Evolutionary conservation across 1,140 invertebrate genomes (phyloP).

Genomic region (Trypoxylus dichotomus): DNA sequence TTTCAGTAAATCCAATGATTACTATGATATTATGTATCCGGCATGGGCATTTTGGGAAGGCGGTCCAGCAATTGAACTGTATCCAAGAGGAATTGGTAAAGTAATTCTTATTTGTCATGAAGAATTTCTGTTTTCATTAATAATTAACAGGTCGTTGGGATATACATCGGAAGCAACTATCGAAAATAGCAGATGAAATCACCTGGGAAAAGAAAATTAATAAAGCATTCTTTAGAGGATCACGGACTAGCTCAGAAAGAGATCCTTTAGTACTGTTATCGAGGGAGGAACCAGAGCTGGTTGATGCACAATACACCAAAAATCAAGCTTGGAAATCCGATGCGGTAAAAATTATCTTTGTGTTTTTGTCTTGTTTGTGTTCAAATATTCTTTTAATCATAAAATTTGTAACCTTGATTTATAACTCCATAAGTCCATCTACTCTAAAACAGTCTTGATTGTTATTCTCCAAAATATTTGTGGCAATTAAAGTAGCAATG

Average conservation of each 20-base stretch:
- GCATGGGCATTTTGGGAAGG: slow-evolving; percentile 98
- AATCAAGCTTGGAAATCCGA: slow-evolving; percentile 98
- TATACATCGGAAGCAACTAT: slow-evolving; percentile 71
- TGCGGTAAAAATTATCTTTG: slow-evolving; percentile 57
- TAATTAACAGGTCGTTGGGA: slow-evolving; percentile 76
- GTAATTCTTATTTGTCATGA: background rate
- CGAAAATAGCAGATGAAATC: slow-evolving; percentile 63
- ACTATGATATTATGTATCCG: slow-evolving; percentile 94
- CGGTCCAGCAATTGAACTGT: slow-evolving; percentile 90
- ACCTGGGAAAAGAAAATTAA: slow-evolving; percentile 79
- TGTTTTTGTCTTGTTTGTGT: too few species aligned
- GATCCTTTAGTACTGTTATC: slow-evolving; percentile 89
- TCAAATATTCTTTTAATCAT: too few species aligned
- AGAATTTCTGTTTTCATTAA: background rate
- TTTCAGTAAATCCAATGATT: slow-evolving; percentile 88
- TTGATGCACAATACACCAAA: slow-evolving; percentile 94
- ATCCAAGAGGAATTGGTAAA: slow-evolving; percentile 82
- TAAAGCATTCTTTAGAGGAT: slow-evolving; percentile 90
- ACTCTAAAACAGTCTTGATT: too few species aligned
- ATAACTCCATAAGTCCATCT: too few species aligned
- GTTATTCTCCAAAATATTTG: too few species aligned
- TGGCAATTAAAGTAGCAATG: too few species aligned
- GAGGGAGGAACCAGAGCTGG: slow-evolving; percentile 72
- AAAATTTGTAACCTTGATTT: too few species aligned
- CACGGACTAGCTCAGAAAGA: slow-evolving; percentile 86